Evolutionary conservation across 64 coral and sea anemone genomes (phyloP), one percentile per base, ranked within the genome.

Genomic region (Catalaphyllia jardinei): DNA sequence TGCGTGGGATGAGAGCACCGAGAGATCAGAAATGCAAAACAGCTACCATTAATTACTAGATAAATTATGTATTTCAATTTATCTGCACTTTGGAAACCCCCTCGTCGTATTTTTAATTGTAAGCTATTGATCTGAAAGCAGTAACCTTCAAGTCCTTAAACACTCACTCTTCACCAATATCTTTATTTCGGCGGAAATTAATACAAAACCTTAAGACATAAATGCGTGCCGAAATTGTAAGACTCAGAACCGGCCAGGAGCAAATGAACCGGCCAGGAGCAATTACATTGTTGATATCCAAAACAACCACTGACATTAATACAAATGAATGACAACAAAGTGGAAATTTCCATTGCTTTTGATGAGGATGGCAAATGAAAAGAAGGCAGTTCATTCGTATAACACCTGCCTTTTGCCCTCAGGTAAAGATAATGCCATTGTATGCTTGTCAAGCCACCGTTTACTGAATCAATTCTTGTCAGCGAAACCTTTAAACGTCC

Each of bases 351-450:
- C 64, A 67, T 67, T 67, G 22, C 25, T 24, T 18, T 3, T n/a
- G 64, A 67, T n/a, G 20, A 24, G 4, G 64, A 25, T 10, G 19
- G 27, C 22, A 67, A 67, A 67, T n/a, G 20, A 9, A 25, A 67
- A 67, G 62, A 65, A 65, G 64, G 24, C 25, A n/a, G 64, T 67
- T 67, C 64, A 22, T 24, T 10, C 22, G 64, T 22, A 39, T 39
- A 25, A 67, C 64, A 67, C 64, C 64, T 67, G 64, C 64, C 64
- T n/a, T n/a, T 67, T 67, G 64, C 64, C 64, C 64, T 67, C 25
- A 67, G 64, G 64, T 24, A n/a, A 18, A 4, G 22, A 67, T 67
- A 67, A 67, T 9, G 64, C 64, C 24, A n/a, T 67, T 67, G 64
- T 67, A 25, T 67, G 20, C 22, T 24, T 67, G 64, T 24, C 64